These are phyloP conservation scores for Novumbra hubbsi DNA, from an alignment of 2,797 vertebrate species.

Conservation along the genomic window DNA sequence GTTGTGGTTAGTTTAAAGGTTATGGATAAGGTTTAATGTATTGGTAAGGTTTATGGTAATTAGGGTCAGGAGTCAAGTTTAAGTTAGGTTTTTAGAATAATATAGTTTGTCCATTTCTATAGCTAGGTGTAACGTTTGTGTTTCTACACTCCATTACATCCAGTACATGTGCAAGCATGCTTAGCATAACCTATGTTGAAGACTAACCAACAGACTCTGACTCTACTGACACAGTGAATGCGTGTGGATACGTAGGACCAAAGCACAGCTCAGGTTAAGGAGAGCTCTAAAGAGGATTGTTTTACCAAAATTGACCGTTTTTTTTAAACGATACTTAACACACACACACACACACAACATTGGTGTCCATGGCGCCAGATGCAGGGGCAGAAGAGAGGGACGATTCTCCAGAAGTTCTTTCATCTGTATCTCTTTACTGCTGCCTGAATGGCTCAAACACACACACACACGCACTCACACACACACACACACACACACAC, in stretches of 20 bases:
- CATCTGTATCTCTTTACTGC: not conserved
- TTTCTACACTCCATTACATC: not conserved
- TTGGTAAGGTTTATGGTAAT: too few relatives aligned
- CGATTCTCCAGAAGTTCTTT: not conserved
- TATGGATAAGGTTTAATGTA: too few relatives aligned
- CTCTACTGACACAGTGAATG: not conserved
- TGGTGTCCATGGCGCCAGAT: not conserved
- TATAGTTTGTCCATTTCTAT: too few relatives aligned
- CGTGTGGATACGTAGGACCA: not conserved
- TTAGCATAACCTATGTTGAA: not conserved
- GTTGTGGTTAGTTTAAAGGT: too few relatives aligned
- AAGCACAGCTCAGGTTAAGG: not conserved
- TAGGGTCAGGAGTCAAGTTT: too few relatives aligned
- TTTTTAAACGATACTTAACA: not conserved
- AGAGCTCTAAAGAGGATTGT: not conserved
- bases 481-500: not conserved
- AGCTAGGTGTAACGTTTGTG: not conserved
- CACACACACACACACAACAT: not conserved
- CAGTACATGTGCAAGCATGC: not conserved
- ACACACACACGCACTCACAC: not conserved
- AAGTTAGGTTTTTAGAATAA: too few relatives aligned
- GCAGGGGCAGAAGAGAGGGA: not conserved
- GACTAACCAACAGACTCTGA: not conserved
- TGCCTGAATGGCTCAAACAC: not conserved
- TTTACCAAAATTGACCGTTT: not conserved